Conservation (phyloP, 2,888 invertebrate genomes). For the Euphydryas editha region DNA sequence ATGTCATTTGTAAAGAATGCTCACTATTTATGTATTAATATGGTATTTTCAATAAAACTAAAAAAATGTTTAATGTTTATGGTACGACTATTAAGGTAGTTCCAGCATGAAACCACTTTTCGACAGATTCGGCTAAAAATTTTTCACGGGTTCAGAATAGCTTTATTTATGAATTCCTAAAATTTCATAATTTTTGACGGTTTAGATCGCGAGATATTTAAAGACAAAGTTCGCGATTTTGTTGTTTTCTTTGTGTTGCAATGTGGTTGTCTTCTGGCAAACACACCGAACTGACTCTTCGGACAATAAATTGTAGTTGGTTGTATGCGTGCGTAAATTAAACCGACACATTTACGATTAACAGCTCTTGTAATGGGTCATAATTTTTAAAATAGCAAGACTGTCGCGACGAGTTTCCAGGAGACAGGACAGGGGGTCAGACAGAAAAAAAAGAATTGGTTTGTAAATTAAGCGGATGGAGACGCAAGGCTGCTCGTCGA, state of each 20-base stretch:
- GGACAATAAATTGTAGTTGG: background rate
- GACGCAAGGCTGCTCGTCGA: conserved; percentile 45
- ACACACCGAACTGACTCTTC: background rate
- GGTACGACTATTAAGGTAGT: background rate
- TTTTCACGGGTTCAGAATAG: no score
- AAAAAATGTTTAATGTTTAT: no score
- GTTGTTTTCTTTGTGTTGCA: background rate
- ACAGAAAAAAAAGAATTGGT: conserved; percentile 66
- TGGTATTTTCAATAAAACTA: no score
- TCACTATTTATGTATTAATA: no score
- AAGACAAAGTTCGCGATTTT: no score
- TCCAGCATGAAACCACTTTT: no score
- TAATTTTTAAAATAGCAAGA: conserved; percentile 62
- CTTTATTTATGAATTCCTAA: no score
- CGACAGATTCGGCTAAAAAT: no score
- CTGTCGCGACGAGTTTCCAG: conserved; percentile 71
- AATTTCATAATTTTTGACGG: no score
- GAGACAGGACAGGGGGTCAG: conserved; percentile 61
- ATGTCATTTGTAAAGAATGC: no score
- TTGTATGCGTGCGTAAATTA: conserved; percentile 29
- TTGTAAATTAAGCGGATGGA: conserved; percentile 60
- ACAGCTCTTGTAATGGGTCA: conserved; percentile 48
- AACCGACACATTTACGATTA: conserved; percentile 30
- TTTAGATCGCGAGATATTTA: no score
- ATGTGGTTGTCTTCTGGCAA: background rate